Evolutionary conservation across 2,888 invertebrate species (phyloP).

Genomic region (Meiosimyza decipiens): DNA sequence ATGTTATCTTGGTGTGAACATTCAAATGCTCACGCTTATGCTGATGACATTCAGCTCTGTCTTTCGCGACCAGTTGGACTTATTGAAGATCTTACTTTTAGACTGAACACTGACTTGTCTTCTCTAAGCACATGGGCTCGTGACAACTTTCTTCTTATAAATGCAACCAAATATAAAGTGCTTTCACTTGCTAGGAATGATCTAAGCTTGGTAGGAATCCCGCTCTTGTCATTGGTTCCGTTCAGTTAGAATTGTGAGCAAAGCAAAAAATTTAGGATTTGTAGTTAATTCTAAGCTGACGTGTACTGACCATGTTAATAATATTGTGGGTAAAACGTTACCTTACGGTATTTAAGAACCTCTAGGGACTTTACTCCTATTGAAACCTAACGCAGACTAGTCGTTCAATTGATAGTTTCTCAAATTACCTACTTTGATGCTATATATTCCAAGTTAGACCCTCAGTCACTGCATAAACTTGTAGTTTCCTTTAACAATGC

Average conservation of each 20-base stretch:
- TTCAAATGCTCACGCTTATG: too few relatives aligned
- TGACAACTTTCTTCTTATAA: too few relatives aligned
- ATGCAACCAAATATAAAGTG: too few relatives aligned
- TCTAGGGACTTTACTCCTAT: background rate
- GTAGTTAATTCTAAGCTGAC: background rate
- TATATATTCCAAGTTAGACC: background rate
- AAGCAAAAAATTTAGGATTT: background rate
- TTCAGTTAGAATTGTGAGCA: background rate
- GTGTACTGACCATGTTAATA: background rate
- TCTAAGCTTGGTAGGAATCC: too few relatives aligned
- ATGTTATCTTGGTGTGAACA: too few relatives aligned
- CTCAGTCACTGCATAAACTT: background rate
- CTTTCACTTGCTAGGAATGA: too few relatives aligned
- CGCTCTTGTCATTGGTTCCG: too few relatives aligned
- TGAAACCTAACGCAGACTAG: background rate
- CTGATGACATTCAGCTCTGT: too few relatives aligned
- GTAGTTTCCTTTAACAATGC: constrained; percentile 3
- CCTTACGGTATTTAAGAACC: background rate
- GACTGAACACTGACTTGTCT: background rate
- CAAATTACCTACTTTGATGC: constrained; percentile 2
- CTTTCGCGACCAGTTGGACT: background rate
- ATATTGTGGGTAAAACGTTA: background rate
- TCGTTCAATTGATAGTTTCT: background rate
- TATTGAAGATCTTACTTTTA: background rate
- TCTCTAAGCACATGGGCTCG: background rate